Evolutionary conservation across 2,888 invertebrate species (phyloP), one percentile per base, ranked within the genome.

Genomic region (Autographa gamma): DNA sequence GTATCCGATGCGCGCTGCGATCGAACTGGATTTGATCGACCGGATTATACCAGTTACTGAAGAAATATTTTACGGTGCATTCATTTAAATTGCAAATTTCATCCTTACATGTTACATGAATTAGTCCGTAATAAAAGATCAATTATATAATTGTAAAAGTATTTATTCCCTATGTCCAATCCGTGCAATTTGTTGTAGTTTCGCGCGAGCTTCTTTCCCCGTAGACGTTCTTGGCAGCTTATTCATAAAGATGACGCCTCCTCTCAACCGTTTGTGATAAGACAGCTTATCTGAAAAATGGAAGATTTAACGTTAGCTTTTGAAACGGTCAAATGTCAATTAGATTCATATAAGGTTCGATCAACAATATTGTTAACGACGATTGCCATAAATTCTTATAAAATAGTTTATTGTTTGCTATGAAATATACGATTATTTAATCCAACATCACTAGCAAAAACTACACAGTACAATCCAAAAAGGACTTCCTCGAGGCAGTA

Each of bases 171-270:
- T 77, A 6, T 69, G 66, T 8, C 80, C 73, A 13, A 75, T 73
- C 16, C 69, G 34, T n/a, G 71, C 86, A 6, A 89, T 75, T 71
- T 83, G 61, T 34, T 77, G 76, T 54, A 89, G 68, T 60, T 84
- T 83, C 0, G 69, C 84, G 19, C 88, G 79, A 2, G 88, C 88
- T 2, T 92, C 79, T 74, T 93, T 93, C 0, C 88, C 88, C 0
- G 91, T 77, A 0, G 92, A 86, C 0, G 93, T 93, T 69, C 88
- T 69, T 7, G 93, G 93, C 14, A 93, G 67, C 13, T 76, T 65
- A 0, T 90, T 84, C 68, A 93, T 48, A 66, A 93, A 93, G 14
- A 92, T 82, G 0, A 93, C 93, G 9, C 93, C 93, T 0, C 93
- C 93, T 54, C 91, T 83, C 8, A 93, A 82, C 8, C 89, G 89